Evolutionary conservation across 2,113 vertebrate genomes (phyloP).

Genomic region (Atrichornis clamosus): DNA sequence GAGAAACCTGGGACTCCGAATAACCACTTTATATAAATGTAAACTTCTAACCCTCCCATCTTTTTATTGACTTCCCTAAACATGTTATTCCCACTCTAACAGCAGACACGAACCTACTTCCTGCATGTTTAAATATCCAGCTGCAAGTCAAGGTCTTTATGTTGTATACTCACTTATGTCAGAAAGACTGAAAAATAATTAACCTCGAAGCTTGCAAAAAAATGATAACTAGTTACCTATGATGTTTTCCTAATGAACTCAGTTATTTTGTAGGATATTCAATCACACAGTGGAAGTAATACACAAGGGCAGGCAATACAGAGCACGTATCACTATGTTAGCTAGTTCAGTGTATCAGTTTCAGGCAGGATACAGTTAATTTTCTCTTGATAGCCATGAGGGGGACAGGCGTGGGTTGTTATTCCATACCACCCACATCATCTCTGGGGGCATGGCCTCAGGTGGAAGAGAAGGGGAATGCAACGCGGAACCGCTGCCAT

Average conservation of each 20-base stretch:
- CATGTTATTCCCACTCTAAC: not conserved
- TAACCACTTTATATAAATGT: not conserved
- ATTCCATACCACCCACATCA: not conserved
- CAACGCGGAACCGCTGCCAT: fast-evolving
- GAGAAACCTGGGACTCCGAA: not conserved
- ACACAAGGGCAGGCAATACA: not conserved
- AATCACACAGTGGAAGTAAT: not conserved
- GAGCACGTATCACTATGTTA: not conserved
- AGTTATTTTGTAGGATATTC: not conserved
- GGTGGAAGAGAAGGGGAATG: not conserved
- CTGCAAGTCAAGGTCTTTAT: not conserved
- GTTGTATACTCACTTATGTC: not conserved
- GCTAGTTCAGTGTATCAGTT: not conserved
- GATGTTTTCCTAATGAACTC: not conserved
- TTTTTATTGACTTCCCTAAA: not conserved
- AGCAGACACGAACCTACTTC: not conserved
- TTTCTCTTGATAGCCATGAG: not conserved
- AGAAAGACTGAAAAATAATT: not conserved
- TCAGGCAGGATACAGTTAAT: not conserved
- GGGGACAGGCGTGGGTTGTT: not conserved
- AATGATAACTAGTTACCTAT: not conserved
- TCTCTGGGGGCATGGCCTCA: too few relatives aligned
- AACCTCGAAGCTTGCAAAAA: not conserved
- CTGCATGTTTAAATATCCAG: not conserved
- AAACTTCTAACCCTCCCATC: not conserved